phyloP scores from a whole-genome alignment of 2,113 vertebrate species.

The Damaliscus lunatus region DNA sequence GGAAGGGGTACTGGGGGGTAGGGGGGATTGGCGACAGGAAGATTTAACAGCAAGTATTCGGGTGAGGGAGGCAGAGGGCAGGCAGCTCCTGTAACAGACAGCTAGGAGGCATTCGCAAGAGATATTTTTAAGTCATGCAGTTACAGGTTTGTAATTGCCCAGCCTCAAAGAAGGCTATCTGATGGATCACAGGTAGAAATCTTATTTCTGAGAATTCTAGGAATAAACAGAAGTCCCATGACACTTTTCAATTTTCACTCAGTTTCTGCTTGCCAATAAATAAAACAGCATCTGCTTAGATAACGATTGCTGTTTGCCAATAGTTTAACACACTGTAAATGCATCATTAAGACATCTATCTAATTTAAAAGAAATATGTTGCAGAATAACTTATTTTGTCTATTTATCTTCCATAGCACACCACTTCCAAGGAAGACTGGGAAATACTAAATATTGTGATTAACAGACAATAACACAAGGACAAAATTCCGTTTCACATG shows the following conservation, averaged over 20 bases:
- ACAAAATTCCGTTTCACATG: not conserved
- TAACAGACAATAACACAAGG: not conserved
- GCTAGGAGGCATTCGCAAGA: not conserved
- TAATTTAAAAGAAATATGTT: slow-evolving; percentile 19
- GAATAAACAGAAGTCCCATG: slow-evolving; percentile 13
- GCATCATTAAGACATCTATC: not conserved
- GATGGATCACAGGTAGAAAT: not conserved
- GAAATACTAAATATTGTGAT: not conserved
- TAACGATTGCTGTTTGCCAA: not conserved
- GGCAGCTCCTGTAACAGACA: not conserved
- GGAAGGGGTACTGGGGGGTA: accelerated
- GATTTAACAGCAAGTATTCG: not conserved
- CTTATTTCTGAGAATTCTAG: not conserved
- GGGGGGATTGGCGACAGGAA: not conserved
- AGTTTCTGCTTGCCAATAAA: slow-evolving; percentile 22
- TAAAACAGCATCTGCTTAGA: slow-evolving; percentile 33
- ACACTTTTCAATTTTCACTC: slow-evolving; percentile 28
- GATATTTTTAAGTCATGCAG: not conserved
- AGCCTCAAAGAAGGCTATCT: not conserved
- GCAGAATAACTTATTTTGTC: not conserved
- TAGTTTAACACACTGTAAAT: not conserved
- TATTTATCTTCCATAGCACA: not conserved
- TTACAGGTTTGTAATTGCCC: not conserved
- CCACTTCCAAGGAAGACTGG: not conserved
- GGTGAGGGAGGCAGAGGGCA: not conserved